Evolutionary conservation across 2,113 vertebrate genomes (phyloP).

Genomic region (Gopherus evgoodei): DNA sequence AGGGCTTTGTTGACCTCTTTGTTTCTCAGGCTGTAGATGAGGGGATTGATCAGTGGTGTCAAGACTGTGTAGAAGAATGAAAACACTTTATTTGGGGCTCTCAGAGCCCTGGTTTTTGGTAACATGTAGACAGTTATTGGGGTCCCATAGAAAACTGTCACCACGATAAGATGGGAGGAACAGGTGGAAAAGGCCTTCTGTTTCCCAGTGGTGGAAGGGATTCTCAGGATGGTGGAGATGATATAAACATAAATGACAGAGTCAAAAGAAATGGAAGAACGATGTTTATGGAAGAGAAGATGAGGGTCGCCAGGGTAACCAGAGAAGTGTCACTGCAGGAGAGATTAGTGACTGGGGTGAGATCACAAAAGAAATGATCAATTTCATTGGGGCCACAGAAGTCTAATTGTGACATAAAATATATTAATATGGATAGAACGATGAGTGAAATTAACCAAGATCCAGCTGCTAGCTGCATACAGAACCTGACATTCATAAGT

Average conservation of each 20-base stretch:
- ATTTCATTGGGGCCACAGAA: not conserved
- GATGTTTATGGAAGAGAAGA: not conserved
- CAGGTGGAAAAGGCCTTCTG: not conserved
- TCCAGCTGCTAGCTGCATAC: not conserved
- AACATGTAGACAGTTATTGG: not conserved
- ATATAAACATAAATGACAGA: not conserved
- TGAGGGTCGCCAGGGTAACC: not conserved
- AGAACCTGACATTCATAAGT: not conserved
- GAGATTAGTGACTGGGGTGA: not conserved
- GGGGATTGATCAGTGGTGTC: no score
- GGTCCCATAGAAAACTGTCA: not conserved
- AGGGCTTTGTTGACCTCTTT: not conserved
- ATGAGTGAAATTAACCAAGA: constrained; percentile 5
- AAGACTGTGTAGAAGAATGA: no score
- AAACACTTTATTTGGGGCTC: no score
- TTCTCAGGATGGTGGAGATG: not conserved
- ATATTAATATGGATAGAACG: not conserved
- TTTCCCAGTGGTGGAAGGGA: not conserved
- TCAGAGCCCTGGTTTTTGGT: not conserved
- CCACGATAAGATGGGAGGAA: not conserved
- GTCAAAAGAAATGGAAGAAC: not conserved
- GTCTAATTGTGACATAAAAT: not conserved
- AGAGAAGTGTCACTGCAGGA: not conserved
- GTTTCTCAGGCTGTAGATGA: no score
- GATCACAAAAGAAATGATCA: not conserved